phyloP scores from a whole-genome alignment of 2,797 vertebrate species.

The Petrocephalus sullivani region DNA sequence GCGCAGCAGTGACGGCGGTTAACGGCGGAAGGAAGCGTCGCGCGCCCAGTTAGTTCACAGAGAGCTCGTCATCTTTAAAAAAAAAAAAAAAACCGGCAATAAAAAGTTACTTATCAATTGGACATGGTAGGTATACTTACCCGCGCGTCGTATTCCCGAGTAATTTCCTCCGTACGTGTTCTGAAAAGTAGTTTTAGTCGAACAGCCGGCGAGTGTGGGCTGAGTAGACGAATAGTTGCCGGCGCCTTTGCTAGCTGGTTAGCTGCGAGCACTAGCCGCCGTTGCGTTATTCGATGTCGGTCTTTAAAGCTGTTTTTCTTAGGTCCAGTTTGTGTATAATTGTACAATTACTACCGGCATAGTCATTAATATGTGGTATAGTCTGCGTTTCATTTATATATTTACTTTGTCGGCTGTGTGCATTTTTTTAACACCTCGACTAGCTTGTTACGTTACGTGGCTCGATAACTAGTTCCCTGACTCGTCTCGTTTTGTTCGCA shows the following conservation, averaged over 20 bases:
- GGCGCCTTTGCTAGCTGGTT: background rate
- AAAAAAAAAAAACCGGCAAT: background rate
- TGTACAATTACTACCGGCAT: background rate
- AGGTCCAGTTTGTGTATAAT: background rate
- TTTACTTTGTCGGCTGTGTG: background rate
- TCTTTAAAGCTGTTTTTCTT: background rate
- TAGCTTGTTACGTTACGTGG: background rate
- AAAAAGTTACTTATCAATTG: background rate
- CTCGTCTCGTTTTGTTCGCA: background rate
- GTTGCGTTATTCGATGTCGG: conserved; percentile 1
- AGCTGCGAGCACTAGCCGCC: background rate
- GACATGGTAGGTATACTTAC: background rate
- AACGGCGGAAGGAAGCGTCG: conserved; percentile 26
- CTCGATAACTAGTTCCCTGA: background rate
- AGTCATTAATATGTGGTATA: background rate
- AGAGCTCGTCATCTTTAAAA: background rate
- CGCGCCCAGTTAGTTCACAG: conserved; percentile 6
- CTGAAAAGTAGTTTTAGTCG: background rate
- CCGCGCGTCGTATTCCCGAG: background rate
- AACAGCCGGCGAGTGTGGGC: background rate
- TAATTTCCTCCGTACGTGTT: background rate
- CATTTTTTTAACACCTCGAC: background rate
- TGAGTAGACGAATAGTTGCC: background rate
- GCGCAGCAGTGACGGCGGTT: conserved; percentile 25
- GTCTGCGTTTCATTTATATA: background rate